Percentiles rank a stretch among this genome's conserved stretches.
Evolutionary conservation across 2,888 invertebrate genomes (phyloP).

Genomic region (Catocala sponsa): DNA sequence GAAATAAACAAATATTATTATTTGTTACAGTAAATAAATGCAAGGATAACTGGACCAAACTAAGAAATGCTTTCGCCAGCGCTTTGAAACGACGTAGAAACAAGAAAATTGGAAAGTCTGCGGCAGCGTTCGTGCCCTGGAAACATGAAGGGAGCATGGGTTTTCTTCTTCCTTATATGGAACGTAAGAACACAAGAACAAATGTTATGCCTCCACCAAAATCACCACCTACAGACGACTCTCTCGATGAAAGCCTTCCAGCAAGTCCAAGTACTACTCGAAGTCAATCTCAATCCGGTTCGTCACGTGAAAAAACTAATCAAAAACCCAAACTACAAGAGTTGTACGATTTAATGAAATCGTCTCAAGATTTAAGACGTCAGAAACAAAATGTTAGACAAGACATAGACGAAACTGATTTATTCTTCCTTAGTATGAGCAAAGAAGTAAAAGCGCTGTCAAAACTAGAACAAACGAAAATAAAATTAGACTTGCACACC

Average conservation of each 20-base stretch:
- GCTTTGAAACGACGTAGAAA: constrained; percentile 2
- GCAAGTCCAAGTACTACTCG: too few species aligned
- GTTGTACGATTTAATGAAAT: constrained; percentile 7
- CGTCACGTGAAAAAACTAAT: neutral
- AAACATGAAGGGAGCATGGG: constrained; percentile 11
- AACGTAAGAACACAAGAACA: neutral
- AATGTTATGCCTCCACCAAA: neutral
- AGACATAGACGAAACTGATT: constrained; percentile 19
- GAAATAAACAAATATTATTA: neutral
- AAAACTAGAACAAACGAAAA: constrained; percentile 13
- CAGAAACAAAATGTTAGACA: constrained; percentile 3
- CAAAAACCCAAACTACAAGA: neutral
- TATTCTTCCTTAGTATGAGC: constrained; percentile 25
- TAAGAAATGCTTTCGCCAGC: constrained; percentile 7
- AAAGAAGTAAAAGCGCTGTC: constrained; percentile 9
- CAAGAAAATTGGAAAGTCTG: neutral
- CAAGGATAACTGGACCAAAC: constrained; percentile 11
- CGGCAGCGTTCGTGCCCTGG: neutral
- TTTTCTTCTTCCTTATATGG: constrained; percentile 8
- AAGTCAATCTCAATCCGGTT: neutral
- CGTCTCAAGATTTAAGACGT: constrained; percentile 12
- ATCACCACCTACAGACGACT: too few species aligned
- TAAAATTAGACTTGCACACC: constrained; percentile 16
- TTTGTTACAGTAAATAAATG: constrained; percentile 9
- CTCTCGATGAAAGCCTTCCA: too few species aligned